Base-by-base conservation (phyloP, 2,888 invertebrate genomes). In the Iphiclides podalirius region DNA sequence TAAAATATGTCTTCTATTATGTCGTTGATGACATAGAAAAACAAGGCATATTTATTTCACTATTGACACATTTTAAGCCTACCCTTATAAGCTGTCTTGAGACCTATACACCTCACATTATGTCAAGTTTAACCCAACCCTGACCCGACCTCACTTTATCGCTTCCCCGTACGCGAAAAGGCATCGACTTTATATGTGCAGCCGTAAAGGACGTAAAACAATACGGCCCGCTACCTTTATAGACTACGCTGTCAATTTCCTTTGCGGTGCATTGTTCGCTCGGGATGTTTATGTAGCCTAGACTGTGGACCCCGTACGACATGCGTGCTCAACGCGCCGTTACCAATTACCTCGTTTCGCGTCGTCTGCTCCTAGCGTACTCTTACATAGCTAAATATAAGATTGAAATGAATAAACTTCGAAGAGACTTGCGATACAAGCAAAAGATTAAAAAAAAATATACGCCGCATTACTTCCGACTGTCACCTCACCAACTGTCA, bases 261-360 rank as follows among this genome's bases (percentile, higher is more conserved):
- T 48, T 36, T 48, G 33, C 28, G 20, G 39, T 44, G 39, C 38
- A 43, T 49, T 38, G 49, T 43, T n/a, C n/a, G n/a, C 12, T 36
- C 49, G 33, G 41, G 17, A 35, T 44, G 23, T 44, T 40, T 16
- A 50, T 34, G 20, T 12, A n/a, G 13, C 17, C n/a, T 17, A 13
- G 11, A 12, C 26, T 16, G 17, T 39, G 36, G 26, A 16, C 39
- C 12, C 31, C 20, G 39, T 34, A 17, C 16, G 11, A 9, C 17
- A 20, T 14, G 31, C 31, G 35, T 39, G 49, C 23, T 39, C 49
- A 49, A 11, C 43, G 13, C 43, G 16, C 38, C 49, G 43, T 49
- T 49, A 49, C 49, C 49, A 39, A 49, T 44, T 44, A 15, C 49
- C 31, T 11, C 34, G 43, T 34, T 26, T 34, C 40, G 26, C 39